phyloP scores from a whole-genome alignment of 2,888 invertebrate genomes.

The Andrena haemorrhoa region DNA sequence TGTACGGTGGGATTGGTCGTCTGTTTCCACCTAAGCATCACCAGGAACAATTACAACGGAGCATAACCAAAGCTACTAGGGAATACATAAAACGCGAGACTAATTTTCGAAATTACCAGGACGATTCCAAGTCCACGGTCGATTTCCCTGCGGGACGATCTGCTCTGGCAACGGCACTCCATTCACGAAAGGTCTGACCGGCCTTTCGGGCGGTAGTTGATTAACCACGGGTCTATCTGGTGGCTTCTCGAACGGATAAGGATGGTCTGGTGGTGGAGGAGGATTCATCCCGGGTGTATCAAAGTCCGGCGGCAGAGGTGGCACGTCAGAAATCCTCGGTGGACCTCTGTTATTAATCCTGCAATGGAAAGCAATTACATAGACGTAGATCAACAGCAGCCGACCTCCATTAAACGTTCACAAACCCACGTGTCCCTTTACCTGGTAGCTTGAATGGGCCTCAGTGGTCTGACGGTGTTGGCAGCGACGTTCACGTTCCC shows the following conservation, averaged over 20 bases:
- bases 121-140: conserved; percentile 69
- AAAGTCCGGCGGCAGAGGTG: conserved; percentile 89
- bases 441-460: conserved; percentile 87
- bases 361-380: conserved; percentile 17
- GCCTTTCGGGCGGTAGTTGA: conserved; percentile 86
- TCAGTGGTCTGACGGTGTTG: conserved; percentile 89
- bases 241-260: conserved; percentile 89
- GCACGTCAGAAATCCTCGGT: conserved; percentile 92
- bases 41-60: no score
- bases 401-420: not conserved
- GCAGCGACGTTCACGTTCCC: conserved; percentile 95
- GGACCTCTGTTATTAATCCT: conserved; percentile 96
- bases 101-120: conserved; percentile 64
- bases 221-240: conserved; percentile 87
- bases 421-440: conserved; percentile 36
- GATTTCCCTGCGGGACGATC: conserved; percentile 87
- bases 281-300: conserved; percentile 86
- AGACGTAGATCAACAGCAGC: not conserved
- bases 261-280: conserved; percentile 86
- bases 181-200: conserved; percentile 88
- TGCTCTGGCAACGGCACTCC: conserved; percentile 91
- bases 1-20: conserved; percentile 79
- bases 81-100: no score
- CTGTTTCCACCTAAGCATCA: conserved; percentile 72
- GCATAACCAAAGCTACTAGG: no score